phyloP scores from a whole-genome alignment of 1,140 invertebrate genomes.

The Halictus rubicundus region DNA sequence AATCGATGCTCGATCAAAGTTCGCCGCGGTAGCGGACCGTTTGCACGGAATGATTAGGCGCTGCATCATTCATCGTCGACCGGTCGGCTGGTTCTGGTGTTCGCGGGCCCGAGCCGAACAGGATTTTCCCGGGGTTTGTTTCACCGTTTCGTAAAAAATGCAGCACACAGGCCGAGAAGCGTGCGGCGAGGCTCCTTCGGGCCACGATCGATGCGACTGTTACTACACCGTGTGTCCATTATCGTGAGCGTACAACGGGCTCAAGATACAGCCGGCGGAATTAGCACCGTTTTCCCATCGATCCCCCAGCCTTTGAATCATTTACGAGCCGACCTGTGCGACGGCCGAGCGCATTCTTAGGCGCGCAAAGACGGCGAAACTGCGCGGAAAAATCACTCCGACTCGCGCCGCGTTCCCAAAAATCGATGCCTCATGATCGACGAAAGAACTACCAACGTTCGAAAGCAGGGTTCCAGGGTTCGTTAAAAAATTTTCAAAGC shows the following conservation, averaged over 20 bases:
- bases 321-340: conserved; percentile 28
- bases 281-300: conserved; percentile 48
- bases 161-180: not conserved
- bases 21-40: not conserved
- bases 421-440: not conserved
- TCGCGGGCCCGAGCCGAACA: not conserved
- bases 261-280: conserved; percentile 34
- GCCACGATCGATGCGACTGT: conserved; percentile 41
- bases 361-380: not conserved
- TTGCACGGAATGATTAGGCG: not conserved
- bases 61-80: not conserved
- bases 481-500: too few species aligned
- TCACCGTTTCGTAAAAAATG: too few species aligned
- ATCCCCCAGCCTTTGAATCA: conserved; percentile 33
- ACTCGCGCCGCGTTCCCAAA: not conserved
- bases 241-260: conserved; percentile 20
- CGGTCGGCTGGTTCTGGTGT: not conserved
- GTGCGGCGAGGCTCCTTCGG: conserved; percentile 8
- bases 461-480: too few species aligned
- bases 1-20: conserved; percentile 2
- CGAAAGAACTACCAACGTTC: too few species aligned
- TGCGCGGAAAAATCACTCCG: not conserved
- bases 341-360: conserved; percentile 5
- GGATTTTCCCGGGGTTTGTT: not conserved
- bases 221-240: conserved; percentile 36